Conservation (phyloP, 2,888 invertebrate genomes). For the Zygaena filipendulae region DNA sequence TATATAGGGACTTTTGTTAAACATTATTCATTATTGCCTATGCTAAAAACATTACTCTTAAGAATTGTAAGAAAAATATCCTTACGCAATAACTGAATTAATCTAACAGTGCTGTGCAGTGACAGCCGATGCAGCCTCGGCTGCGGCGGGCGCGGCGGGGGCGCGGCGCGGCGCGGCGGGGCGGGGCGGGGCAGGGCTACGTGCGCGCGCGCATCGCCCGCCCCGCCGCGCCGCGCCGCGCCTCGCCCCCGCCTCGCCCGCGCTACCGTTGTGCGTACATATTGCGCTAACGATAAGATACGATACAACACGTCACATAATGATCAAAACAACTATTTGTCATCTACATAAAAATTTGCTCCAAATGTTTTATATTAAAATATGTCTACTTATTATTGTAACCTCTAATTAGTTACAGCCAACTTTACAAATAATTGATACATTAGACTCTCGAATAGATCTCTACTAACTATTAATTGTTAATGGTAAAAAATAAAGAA, state of each 20-base stretch:
- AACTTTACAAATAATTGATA: conserved; percentile 70
- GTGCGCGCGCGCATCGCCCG: too few species aligned
- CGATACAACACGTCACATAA: conserved; percentile 65
- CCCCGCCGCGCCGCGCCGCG: conserved; percentile 18
- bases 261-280: conserved; percentile 59
- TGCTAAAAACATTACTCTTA: conserved; percentile 62
- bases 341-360: conserved; percentile 68
- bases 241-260: conserved; percentile 23
- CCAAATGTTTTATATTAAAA: conserved; percentile 68
- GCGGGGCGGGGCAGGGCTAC: conserved; percentile 5
- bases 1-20: conserved; percentile 68
- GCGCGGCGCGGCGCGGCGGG: conserved; percentile 4
- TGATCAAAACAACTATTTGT: conserved; percentile 65
- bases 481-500: conserved; percentile 69
- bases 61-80: conserved; percentile 66
- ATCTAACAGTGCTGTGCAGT: conserved; percentile 65
- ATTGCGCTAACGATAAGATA: conserved; percentile 53
- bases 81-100: conserved; percentile 64
- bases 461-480: conserved; percentile 68
- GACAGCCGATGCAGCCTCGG: conserved; percentile 41
- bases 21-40: conserved; percentile 66
- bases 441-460: conserved; percentile 70
- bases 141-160: conserved; percentile 19
- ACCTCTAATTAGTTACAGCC: conserved; percentile 68
- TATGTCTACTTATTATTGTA: conserved; percentile 68